phyloP scores from a whole-genome alignment of 2,797 vertebrate species.

The Poecilia gillii region DNA sequence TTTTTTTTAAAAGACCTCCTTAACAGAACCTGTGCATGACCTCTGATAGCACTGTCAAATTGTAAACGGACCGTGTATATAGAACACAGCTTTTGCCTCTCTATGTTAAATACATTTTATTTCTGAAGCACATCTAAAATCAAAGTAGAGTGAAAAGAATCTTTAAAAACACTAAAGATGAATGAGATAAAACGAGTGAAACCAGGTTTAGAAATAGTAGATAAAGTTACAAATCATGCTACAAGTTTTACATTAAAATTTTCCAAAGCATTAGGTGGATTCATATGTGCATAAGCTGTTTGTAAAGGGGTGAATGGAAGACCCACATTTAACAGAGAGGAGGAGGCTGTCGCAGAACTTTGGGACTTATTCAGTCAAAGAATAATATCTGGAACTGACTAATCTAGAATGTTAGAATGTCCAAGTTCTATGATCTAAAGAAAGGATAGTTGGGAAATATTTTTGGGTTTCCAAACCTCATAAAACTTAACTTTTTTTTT shows the following conservation, averaged over 20 bases:
- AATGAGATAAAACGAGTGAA: neutral
- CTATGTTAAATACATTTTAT: neutral
- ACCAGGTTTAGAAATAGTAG: neutral
- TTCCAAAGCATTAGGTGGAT: neutral
- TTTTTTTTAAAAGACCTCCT: conserved; percentile 21
- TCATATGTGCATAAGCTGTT: neutral
- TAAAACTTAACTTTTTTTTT: neutral
- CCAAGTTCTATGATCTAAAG: neutral
- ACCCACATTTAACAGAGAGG: neutral
- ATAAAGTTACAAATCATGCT: neutral
- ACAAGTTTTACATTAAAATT: neutral
- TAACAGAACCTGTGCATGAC: conserved; percentile 47
- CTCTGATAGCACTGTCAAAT: neutral
- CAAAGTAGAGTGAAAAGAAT: neutral
- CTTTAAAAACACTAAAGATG: neutral
- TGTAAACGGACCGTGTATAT: neutral
- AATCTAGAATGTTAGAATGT: neutral
- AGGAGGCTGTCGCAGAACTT: neutral
- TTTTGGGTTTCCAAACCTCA: neutral
- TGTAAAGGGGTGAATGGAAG: neutral
- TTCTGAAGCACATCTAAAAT: neutral
- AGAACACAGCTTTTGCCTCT: neutral
- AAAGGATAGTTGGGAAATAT: neutral
- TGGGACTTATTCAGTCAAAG: neutral
- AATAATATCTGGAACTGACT: neutral